These are phyloP conservation scores for Kryphioiulus occultus DNA, from an alignment of 2,888 invertebrate genomes.

Conservation along the genomic window DNA sequence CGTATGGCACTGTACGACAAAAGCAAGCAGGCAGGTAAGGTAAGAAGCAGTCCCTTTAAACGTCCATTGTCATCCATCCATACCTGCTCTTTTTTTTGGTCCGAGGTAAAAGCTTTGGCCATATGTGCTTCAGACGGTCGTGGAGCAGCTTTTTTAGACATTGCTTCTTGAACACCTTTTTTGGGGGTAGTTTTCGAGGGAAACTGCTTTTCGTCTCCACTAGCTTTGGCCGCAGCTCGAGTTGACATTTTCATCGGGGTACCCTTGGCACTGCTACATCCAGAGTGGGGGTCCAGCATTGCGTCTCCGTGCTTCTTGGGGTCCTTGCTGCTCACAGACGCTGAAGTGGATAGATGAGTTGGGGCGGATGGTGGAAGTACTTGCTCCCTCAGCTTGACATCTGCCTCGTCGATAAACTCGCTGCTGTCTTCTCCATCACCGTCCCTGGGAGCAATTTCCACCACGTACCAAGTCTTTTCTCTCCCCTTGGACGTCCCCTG, in stretches of 20 bases:
- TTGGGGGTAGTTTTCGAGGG: slow-evolving; percentile 33
- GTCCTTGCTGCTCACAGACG: neutral
- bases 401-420: slow-evolving; percentile 51
- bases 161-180: neutral
- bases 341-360: neutral
- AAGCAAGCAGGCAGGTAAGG: slow-evolving; percentile 16
- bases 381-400: slow-evolving; percentile 39
- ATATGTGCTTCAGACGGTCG: neutral
- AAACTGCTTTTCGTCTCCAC: slow-evolving; percentile 30
- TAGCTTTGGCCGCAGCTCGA: neutral
- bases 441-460: slow-evolving; percentile 55
- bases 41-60: neutral
- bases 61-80: neutral
- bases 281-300: neutral
- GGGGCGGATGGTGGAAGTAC: neutral
- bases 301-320: neutral
- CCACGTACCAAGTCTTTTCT: slow-evolving; percentile 56
- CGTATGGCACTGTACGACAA: neutral
- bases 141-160: slow-evolving; percentile 2
- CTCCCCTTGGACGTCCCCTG: slow-evolving; percentile 52
- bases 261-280: neutral
- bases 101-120: neutral
- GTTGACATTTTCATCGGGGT: neutral
- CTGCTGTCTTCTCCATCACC: slow-evolving; percentile 52
- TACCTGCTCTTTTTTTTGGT: slow-evolving; percentile 28